A percentile compares a stretch with the other conserved stretches of the same genome.
Evolutionary conservation across 2,797 vertebrate species (phyloP).

Genomic region (Sebastiscus tertius): DNA sequence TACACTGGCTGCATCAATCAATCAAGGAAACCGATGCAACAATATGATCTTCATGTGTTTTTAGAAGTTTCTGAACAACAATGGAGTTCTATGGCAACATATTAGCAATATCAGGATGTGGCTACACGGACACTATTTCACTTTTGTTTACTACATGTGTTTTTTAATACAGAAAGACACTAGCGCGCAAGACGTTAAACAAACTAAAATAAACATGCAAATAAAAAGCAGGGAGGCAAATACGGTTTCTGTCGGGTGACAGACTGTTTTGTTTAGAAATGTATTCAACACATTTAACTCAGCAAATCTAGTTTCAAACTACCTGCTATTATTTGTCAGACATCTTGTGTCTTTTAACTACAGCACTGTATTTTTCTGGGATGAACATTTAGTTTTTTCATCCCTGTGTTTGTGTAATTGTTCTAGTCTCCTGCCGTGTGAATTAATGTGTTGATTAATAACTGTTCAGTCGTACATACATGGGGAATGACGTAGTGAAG

Average conservation of each 20-base stretch:
- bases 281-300: slow-evolving; percentile 16
- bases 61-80: too few species aligned
- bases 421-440: neutral
- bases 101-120: neutral
- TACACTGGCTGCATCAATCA: too few species aligned
- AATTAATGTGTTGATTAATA: neutral
- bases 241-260: neutral
- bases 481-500: slow-evolving; percentile 81
- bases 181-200: neutral
- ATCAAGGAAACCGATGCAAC: too few species aligned
- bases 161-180: neutral
- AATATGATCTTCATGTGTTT: too few species aligned
- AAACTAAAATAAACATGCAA: neutral
- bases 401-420: neutral
- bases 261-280: neutral
- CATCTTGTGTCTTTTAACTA: neutral
- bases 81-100: too few species aligned
- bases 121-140: neutral
- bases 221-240: neutral
- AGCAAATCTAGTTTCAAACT: neutral
- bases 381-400: neutral
- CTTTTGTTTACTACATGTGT: neutral
- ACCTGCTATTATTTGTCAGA: neutral
- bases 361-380: neutral
- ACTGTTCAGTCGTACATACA: slow-evolving; percentile 61